A percentile compares a stretch with the other conserved stretches of the same genome.
Evolutionary conservation across 1,140 invertebrate species (phyloP).

Genomic region (Drosophila teissieri): DNA sequence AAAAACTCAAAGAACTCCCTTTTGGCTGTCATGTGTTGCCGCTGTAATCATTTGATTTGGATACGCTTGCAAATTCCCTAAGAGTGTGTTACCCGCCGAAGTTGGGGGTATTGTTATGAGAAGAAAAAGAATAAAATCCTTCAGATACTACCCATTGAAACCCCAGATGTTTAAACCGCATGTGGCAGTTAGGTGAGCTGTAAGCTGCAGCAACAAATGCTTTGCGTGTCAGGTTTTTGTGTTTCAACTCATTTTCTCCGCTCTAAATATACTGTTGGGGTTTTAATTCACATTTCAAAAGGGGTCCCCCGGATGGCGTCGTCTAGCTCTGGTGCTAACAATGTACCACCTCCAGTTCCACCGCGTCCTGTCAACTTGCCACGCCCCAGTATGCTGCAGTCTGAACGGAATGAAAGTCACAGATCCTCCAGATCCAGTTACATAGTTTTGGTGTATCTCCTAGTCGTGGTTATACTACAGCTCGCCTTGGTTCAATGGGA

Average conservation of each 20-base stretch:
- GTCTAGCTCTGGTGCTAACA: not conserved
- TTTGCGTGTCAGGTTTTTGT: conserved; percentile 32
- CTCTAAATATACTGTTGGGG: conserved; percentile 23
- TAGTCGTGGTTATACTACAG: not conserved
- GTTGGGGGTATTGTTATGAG: conserved; percentile 56
- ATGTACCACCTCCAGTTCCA: not conserved
- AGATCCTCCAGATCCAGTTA: conserved; percentile 5
- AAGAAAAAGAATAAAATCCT: conserved; percentile 45
- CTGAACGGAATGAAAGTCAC: not conserved
- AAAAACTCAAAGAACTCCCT: conserved; percentile 3
- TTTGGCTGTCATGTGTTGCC: conserved; percentile 68
- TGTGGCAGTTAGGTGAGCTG: conserved; percentile 24
- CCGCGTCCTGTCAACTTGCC: not conserved
- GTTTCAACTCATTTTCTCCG: conserved; percentile 19
- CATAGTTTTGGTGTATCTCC: conserved; percentile 17
- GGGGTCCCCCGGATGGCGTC: conserved; percentile 1
- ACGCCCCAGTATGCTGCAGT: conserved; percentile 7
- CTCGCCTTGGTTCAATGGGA: conserved; percentile 38
- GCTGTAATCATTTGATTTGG: conserved; percentile 72
- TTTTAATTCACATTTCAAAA: conserved; percentile 12
- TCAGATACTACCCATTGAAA: conserved; percentile 44
- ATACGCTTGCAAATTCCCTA: conserved; percentile 32
- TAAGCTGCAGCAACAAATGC: conserved; percentile 50
- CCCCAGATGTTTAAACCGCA: conserved; percentile 32
- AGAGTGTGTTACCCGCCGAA: conserved; percentile 35